phyloP scores from a whole-genome alignment of 2,113 vertebrate genomes.

The Baryphthengus martii region DNA sequence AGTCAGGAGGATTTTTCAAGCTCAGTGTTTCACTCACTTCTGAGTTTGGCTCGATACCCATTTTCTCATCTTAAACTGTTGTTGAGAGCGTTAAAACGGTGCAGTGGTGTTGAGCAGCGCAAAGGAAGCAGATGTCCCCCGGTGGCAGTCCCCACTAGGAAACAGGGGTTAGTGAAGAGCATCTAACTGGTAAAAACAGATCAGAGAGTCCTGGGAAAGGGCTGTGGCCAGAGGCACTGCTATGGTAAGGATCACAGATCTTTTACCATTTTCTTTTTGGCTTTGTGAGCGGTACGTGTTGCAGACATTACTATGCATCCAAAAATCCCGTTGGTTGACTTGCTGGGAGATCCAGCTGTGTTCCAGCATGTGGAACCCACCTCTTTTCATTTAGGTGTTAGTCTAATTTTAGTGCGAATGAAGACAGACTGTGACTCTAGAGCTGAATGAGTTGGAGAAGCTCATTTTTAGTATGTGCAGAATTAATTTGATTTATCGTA shows the following conservation, averaged over 20 bases:
- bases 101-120: neutral
- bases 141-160: neutral
- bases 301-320: neutral
- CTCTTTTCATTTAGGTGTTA: neutral
- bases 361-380: neutral
- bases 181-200: neutral
- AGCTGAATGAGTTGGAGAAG: slow-evolving; percentile 12
- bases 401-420: neutral
- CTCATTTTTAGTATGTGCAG: neutral
- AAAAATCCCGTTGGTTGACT: neutral
- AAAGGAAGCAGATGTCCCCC: neutral
- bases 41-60: neutral
- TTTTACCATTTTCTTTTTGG: neutral
- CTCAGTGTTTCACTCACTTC: neutral
- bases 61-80: neutral
- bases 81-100: neutral
- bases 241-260: no score
- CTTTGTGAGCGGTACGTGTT: accelerated
- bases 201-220: neutral
- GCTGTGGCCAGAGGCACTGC: neutral
- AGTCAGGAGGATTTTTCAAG: neutral
- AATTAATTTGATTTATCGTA: slow-evolving; percentile 52
- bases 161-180: accelerated
- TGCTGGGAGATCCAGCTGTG: neutral
- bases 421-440: neutral